Conservation (phyloP, 1,140 invertebrate genomes). For the Bombus ignitus region DNA sequence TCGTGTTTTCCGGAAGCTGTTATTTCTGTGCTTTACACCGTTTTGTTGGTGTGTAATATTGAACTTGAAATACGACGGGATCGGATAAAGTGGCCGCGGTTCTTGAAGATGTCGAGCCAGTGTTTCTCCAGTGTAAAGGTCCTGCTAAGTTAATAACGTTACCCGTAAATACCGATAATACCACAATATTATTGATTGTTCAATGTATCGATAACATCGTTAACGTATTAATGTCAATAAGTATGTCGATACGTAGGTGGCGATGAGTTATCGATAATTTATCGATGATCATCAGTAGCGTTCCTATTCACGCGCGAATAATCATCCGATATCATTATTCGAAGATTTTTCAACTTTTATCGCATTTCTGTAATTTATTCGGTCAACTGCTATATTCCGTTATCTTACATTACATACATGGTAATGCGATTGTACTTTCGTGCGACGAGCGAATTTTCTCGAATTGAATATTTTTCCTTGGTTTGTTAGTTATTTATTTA, state of each 20-base stretch:
- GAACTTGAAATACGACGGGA: conserved; percentile 17
- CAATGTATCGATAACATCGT: no score
- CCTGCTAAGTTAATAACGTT: neutral
- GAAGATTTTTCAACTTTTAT: neutral
- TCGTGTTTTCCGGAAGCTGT: conserved; percentile 6
- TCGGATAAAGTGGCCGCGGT: neutral
- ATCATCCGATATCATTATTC: neutral
- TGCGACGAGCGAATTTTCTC: neutral
- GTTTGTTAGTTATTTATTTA: neutral
- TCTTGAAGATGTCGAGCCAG: neutral
- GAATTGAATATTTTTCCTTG: no score
- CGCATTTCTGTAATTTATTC: neutral
- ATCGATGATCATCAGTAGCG: neutral
- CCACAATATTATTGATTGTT: no score
- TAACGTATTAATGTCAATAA: no score
- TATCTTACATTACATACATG: neutral
- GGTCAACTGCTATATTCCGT: neutral
- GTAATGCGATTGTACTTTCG: neutral
- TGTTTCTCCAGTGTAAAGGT: neutral
- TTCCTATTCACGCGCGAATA: no score
- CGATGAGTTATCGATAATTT: neutral
- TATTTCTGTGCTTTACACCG: conserved; percentile 22
- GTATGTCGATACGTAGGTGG: neutral
- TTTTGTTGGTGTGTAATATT: neutral
- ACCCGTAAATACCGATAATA: no score